These are phyloP conservation scores for Phlogophora meticulosa DNA, from an alignment of 2,888 invertebrate species.

Conservation along the genomic window DNA sequence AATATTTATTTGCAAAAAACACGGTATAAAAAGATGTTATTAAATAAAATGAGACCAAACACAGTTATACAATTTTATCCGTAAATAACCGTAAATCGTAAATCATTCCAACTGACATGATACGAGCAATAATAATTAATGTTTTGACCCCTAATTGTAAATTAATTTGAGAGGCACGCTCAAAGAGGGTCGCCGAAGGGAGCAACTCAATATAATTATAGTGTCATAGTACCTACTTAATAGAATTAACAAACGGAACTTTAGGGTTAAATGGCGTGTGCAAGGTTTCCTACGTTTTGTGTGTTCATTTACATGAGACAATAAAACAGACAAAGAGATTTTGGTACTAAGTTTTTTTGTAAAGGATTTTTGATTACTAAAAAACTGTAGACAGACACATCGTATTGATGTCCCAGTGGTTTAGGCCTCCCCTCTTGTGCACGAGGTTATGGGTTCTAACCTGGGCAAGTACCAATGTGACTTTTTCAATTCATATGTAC, in stretches of 20 bases:
- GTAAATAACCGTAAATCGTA: conserved; percentile 1
- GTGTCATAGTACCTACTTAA: conserved; percentile 44
- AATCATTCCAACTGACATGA: conserved; percentile 38
- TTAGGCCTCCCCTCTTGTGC: too few relatives aligned
- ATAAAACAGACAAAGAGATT: neutral
- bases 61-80: too few relatives aligned
- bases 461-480: too few relatives aligned
- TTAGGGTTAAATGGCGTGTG: conserved; percentile 24
- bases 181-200: conserved; percentile 31
- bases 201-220: conserved; percentile 45
- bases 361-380: too few relatives aligned
- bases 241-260: conserved; percentile 41
- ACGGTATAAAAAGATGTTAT: too few relatives aligned
- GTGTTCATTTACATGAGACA: neutral
- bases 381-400: too few relatives aligned
- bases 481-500: too few relatives aligned
- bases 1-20: too few relatives aligned
- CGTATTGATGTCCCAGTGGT: too few relatives aligned
- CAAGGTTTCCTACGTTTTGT: conserved; percentile 11
- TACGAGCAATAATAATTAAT: conserved; percentile 26
- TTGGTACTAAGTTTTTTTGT: too few relatives aligned
- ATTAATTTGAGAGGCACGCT: conserved; percentile 47
- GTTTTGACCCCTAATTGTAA: conserved; percentile 53
- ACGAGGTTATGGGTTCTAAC: too few relatives aligned
- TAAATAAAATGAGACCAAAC: too few relatives aligned